Percentiles rank a stretch among this genome's conserved stretches.
phyloP scores from a whole-genome alignment of 2,888 invertebrate species.

The Aphidoletes aphidimyza region DNA sequence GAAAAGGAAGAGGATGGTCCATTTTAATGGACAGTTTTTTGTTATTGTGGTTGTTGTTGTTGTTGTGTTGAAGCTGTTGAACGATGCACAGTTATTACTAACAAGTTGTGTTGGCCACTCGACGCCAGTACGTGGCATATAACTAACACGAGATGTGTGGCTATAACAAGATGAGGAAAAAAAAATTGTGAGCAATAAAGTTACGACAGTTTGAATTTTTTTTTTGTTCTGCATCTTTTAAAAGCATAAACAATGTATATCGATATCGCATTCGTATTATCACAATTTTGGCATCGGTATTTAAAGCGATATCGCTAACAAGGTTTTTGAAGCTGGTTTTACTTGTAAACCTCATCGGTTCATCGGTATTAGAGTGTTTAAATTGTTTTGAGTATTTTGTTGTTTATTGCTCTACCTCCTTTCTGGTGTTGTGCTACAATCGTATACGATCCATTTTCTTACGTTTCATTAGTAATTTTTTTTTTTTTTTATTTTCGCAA shows the following conservation, averaged over 20 bases:
- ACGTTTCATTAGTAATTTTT: not conserved
- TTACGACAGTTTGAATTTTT: slow-evolving; percentile 6
- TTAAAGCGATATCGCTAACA: not conserved
- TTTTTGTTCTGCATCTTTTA: not conserved
- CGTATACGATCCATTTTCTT: slow-evolving; percentile 1
- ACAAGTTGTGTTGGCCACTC: too few species aligned
- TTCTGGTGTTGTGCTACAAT: not conserved
- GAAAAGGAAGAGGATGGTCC: not conserved
- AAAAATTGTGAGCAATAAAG: slow-evolving; percentile 24
- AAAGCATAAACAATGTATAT: not conserved
- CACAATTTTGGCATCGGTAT: slow-evolving; percentile 45
- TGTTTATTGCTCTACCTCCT: not conserved
- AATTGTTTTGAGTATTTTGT: not conserved
- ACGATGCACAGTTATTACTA: not conserved
- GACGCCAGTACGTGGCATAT: too few species aligned
- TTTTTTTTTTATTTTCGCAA: slow-evolving; percentile 15
- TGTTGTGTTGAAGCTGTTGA: not conserved
- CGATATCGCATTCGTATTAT: not conserved
- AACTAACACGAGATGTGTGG: not conserved
- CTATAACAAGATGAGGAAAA: slow-evolving; percentile 2
- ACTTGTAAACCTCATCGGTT: not conserved
- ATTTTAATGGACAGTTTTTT: too few species aligned
- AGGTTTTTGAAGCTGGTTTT: slow-evolving; percentile 6
- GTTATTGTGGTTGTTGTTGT: too few species aligned
- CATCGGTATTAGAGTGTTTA: not conserved